phyloP scores from a whole-genome alignment of 1,140 invertebrate genomes.

The Lordiphosa mommai region DNA sequence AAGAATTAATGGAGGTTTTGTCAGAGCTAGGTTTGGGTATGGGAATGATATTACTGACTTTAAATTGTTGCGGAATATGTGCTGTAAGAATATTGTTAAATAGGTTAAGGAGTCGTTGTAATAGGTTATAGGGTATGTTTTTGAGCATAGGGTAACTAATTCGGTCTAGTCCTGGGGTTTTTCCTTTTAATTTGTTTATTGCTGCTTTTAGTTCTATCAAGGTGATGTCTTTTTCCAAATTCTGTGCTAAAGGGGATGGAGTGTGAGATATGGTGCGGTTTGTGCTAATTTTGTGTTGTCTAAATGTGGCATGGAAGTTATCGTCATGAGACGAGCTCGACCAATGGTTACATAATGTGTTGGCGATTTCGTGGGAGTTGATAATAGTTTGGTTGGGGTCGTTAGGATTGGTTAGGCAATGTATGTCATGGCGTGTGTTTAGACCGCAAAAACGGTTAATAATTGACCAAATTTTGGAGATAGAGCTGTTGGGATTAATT shows the following conservation, averaged over 20 bases:
- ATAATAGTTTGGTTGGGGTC: conserved; percentile 9
- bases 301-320: conserved; percentile 13
- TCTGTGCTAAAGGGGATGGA: conserved; percentile 1
- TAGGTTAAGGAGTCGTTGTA: too few species aligned
- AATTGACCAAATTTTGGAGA: conserved; percentile 27
- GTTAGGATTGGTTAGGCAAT: conserved; percentile 7
- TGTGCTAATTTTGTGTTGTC: conserved; percentile 4
- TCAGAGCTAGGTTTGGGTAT: not conserved
- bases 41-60: conserved; percentile 1
- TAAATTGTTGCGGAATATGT: not conserved
- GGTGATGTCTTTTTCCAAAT: conserved; percentile 9
- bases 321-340: conserved; percentile 8
- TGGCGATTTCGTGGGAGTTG: conserved; percentile 2
- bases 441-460: conserved; percentile 15
- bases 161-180: conserved; percentile 3
- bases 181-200: conserved; percentile 5
- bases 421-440: conserved; percentile 12
- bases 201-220: not conserved
- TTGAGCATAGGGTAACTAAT: not conserved
- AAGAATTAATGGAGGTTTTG: conserved; percentile 2
- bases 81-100: too few species aligned
- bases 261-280: not conserved
- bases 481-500: conserved; percentile 14
- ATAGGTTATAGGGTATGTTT: not conserved
- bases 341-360: conserved; percentile 5